Percentiles rank a stretch among this genome's conserved stretches.
These are phyloP conservation scores for Nineta flava DNA, from an alignment of 2,888 invertebrate genomes.

Conservation along the genomic window DNA sequence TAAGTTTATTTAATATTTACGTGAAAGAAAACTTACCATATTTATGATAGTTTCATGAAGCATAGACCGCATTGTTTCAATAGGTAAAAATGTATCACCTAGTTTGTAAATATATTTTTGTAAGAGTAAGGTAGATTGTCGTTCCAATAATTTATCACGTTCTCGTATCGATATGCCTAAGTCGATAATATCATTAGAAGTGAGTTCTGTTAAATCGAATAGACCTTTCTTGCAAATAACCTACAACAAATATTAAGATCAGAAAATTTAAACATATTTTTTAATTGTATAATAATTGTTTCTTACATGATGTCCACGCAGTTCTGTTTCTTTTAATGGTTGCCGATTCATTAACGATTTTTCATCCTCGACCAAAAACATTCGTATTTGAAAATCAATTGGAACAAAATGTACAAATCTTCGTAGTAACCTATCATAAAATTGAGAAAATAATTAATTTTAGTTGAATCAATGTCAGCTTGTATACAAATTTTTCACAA, in stretches of 20 bases:
- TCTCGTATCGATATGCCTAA: slow-evolving; percentile 5
- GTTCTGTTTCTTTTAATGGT: slow-evolving; percentile 7
- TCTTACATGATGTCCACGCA: slow-evolving; percentile 23
- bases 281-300: neutral
- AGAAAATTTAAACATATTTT: slow-evolving; percentile 8
- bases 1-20: too few relatives aligned
- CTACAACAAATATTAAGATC: slow-evolving; percentile 7
- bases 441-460: neutral
- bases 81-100: slow-evolving; percentile 5
- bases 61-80: neutral
- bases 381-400: slow-evolving; percentile 5
- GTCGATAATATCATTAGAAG: slow-evolving; percentile 3
- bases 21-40: slow-evolving; percentile 2
- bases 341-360: slow-evolving; percentile 4
- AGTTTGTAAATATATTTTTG: slow-evolving; percentile 6
- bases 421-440: slow-evolving; percentile 7
- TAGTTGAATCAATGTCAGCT: neutral
- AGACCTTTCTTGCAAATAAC: slow-evolving; percentile 10
- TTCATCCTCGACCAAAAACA: slow-evolving; percentile 6
- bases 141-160: neutral
- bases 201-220: slow-evolving; percentile 8
- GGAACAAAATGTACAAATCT: slow-evolving; percentile 9
- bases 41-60: neutral
- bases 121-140: slow-evolving; percentile 5
- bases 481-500: neutral